Evolutionary conservation across 2,888 invertebrate species (phyloP).

Genomic region (Aleiodes leptofemur): DNA sequence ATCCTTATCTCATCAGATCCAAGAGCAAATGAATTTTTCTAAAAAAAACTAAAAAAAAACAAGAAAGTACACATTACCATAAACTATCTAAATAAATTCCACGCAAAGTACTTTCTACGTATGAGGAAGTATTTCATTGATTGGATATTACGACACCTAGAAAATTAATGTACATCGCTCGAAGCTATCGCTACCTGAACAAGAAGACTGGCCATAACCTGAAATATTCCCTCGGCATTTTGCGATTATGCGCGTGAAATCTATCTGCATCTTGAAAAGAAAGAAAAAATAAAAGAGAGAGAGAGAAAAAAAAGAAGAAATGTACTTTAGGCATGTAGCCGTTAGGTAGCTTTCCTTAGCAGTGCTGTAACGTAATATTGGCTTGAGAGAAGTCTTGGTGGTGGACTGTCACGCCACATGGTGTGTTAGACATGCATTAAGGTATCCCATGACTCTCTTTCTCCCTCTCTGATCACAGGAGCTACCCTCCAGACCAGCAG

Average conservation of each 20-base stretch:
- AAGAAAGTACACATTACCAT: background rate
- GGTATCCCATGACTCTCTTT: conserved; percentile 29
- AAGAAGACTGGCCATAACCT: conserved; percentile 7
- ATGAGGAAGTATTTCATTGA: too few relatives aligned
- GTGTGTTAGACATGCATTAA: conserved; percentile 65
- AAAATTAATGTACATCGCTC: conserved; percentile 15
- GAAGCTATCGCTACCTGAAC: conserved; percentile 34
- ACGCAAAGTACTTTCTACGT: too few relatives aligned
- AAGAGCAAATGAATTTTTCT: background rate
- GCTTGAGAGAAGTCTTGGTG: conserved; percentile 19
- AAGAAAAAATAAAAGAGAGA: background rate
- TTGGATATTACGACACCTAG: too few relatives aligned
- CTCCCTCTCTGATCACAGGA: conserved; percentile 35
- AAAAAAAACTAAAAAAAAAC: background rate
- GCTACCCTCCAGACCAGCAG: conserved; percentile 39
- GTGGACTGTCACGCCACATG: conserved; percentile 64
- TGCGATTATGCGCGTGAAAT: conserved; percentile 20
- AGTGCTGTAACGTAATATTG: conserved; percentile 7
- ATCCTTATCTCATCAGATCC: too few relatives aligned
- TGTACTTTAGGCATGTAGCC: conserved; percentile 11
- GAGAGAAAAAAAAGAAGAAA: conserved; percentile 32
- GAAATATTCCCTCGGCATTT: conserved; percentile 5
- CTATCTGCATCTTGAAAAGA: conserved; percentile 26
- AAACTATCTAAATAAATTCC: too few relatives aligned
- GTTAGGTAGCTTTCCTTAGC: background rate